Evolutionary conservation across 92 coral and sea anemone genomes (phyloP).

Genomic region (Nematostella vectensis): DNA sequence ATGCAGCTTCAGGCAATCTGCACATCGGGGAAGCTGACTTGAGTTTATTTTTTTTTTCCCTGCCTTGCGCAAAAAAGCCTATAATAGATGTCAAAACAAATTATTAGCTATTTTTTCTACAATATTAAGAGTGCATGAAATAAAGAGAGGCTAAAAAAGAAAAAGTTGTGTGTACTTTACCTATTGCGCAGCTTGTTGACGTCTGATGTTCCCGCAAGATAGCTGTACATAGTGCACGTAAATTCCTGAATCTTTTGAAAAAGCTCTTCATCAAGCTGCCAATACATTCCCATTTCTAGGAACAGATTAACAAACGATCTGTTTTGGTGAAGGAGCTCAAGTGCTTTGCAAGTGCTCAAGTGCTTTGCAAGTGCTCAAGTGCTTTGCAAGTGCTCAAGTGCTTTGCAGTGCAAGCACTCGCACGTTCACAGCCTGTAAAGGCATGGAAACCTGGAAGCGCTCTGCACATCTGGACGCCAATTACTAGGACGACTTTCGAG

Average conservation of each 20-base stretch:
- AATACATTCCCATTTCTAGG: slow-evolving; percentile 15
- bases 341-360: slow-evolving; percentile 25
- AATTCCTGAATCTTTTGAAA: slow-evolving; percentile 19
- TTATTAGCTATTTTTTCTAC: too few species aligned
- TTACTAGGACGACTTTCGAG: slow-evolving; percentile 25
- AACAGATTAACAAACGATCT: slow-evolving; percentile 20
- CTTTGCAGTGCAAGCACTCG: slow-evolving; percentile 51
- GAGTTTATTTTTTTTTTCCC: slow-evolving; percentile 10
- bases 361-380: slow-evolving; percentile 22
- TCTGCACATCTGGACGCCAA: slow-evolving; percentile 31
- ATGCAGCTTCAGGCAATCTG: slow-evolving; percentile 22
- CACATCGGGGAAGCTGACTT: slow-evolving; percentile 19
- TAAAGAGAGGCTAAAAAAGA: background rate
- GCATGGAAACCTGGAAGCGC: slow-evolving; percentile 54
- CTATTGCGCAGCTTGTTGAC: slow-evolving; percentile 28
- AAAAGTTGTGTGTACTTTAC: too few species aligned
- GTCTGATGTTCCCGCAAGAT: slow-evolving; percentile 21
- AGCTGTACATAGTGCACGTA: slow-evolving; percentile 23
- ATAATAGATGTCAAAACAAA: slow-evolving; percentile 5
- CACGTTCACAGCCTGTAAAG: slow-evolving; percentile 52
- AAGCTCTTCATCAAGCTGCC: slow-evolving; percentile 27
- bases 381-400: slow-evolving; percentile 26
- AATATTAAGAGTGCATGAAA: too few species aligned
- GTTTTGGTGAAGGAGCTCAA: slow-evolving; percentile 13
- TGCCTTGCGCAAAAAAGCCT: slow-evolving; percentile 20